Base-by-base conservation (phyloP, 2,888 invertebrate species). In the Rhyacophila evoluta region DNA sequence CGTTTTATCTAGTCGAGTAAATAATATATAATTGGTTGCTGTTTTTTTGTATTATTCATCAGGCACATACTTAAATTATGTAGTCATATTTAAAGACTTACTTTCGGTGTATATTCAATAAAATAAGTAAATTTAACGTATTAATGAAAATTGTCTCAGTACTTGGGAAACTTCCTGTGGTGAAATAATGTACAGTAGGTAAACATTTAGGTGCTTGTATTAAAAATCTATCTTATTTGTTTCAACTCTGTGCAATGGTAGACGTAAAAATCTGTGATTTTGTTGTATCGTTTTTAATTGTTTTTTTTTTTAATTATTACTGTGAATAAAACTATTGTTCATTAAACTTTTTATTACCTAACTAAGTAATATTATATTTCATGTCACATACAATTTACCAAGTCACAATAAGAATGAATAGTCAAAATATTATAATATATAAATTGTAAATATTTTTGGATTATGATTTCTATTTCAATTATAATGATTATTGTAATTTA, bases 161-260 rank as follows among this genome's bases (percentile, higher is more conserved):
- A 73, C 39, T 78, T 72, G 19, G 37, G 25, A 36, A 55, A 19
- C 69, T 79, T 77, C 73, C 77, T 38, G 37, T 41, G 39, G 79
- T 73, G 77, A 39, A 68, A n/a, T n/a, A n/a, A 71, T 81, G 79
- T 81, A 79, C 79, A 81, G 80, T 80, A 81, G 81, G 25, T 72
- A 74, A 80, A 77, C 69, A 78, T 71, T 80, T 81, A 81, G 81
- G 81, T 81, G 81, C 81, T 81, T 81, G 75, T 80, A 77, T 79
- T 77, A 69, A 74, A 75, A 72, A 75, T 75, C 75, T 74, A 68
- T 75, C 78, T 75, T 70, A 75, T 41, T 79, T 72, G 79, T 79
- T 81, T 81, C 68, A 55, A 79, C 69, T 29, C 74, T 77, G 80
- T 79, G 81, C 81, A 81, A 81, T 80, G 80, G 72, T 81, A 81